phyloP scores from a whole-genome alignment of 1,140 invertebrate species.

The Zaprionus vittiger region DNA sequence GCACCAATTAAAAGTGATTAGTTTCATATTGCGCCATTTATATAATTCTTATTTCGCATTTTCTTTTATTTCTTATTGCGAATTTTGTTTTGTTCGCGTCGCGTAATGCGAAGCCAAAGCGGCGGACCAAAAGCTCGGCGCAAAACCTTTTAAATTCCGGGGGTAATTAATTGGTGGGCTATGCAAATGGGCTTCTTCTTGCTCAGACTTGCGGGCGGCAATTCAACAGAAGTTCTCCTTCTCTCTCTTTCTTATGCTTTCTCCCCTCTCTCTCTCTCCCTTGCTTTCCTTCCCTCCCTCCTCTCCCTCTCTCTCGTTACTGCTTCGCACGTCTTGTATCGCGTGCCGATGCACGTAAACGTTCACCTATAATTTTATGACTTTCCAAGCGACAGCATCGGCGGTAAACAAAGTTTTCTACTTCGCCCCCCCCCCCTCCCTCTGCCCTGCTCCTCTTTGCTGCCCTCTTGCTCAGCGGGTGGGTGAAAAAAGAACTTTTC shows the following conservation, averaged over 20 bases:
- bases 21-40: conserved; percentile 74
- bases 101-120: conserved; percentile 48
- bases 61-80: conserved; percentile 40
- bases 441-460: not conserved
- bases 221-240: not conserved
- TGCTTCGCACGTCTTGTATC: conserved; percentile 1
- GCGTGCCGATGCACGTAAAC: conserved; percentile 74
- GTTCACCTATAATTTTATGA: conserved; percentile 83
- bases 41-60: conserved; percentile 50
- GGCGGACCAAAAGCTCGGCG: conserved; percentile 31
- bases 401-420: conserved; percentile 33
- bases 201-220: not conserved
- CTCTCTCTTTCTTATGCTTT: not conserved
- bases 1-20: conserved; percentile 77
- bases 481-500: conserved; percentile 63
- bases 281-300: not conserved
- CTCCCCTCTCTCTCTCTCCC: not conserved
- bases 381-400: conserved; percentile 56
- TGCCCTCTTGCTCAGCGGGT: not conserved
- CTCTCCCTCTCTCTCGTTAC: not conserved
- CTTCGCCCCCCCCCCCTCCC: conserved; percentile 14
- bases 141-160: conserved; percentile 69
- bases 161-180: conserved; percentile 73
- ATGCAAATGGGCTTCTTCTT: conserved; percentile 49
- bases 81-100: conserved; percentile 42